Evolutionary conservation across 1,140 invertebrate species (phyloP), one percentile per base, ranked within the genome.

Genomic region (Ostrea edulis): DNA sequence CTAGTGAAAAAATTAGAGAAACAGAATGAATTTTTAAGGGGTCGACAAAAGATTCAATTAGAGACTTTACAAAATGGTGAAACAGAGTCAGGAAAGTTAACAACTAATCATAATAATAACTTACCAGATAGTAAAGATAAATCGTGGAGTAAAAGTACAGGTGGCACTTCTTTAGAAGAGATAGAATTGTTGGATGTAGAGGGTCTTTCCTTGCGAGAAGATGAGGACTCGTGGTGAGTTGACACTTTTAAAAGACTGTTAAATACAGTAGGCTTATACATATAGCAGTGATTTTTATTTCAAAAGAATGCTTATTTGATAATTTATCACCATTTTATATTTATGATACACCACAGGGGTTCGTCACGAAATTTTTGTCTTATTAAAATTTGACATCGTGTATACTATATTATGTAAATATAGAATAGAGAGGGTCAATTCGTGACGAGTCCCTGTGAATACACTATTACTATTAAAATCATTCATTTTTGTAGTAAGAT

Each of bases 1-100:
- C 90, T 95, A 84, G 95, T 95, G 25, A 94, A 94, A 86, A 94
- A 95, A 90, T 89, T 95, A 77, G 95, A 95, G 88, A 90, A 93
- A 35, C 95, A 95, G 87, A 95, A 95, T 92, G 94, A 94, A 90
- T 91, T 94, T 44, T 85, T 95, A 51, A 89, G 94, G 88, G 93
- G 90, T 65, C 94, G 94, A 90, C 92, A 95, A 89, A 93, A 93
- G 90, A 81, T 90, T 14, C 90, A 87, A 77, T 68, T 90, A 51
- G 91, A 91, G 25, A 54, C 85, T 9, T 77, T 88, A 54, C 86
- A 89, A 65, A 90, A 92, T 84, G 89, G 91, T 52, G 91, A 92
- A 87, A 88, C 87, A 77, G 89, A 90, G 55, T 82, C 77, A 51
- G 90, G 89, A 25, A 90, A 90, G 86, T 29, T 90, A 17, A 85